Base-by-base conservation (phyloP, 1,140 invertebrate genomes). In the Augochlora pura region DNA sequence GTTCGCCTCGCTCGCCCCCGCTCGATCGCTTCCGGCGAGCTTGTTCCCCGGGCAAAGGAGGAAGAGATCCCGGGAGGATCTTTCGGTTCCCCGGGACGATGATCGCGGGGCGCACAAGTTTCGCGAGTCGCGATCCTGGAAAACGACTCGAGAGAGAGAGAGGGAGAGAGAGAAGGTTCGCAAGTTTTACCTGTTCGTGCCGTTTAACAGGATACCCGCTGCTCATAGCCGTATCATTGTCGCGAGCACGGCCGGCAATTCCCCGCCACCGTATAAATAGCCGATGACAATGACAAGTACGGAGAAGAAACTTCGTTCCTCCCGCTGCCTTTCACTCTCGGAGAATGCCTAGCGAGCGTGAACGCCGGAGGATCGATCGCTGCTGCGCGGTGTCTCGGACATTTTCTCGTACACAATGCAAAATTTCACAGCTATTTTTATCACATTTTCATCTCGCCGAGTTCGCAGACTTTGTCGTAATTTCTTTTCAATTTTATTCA, bases 261-360 rank as follows among this genome's bases (percentile, higher is more conserved):
- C 42, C 57, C 1, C 9, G 8, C 25, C 14, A 32, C 9, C 66
- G 21, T 49, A 63, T 64, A 77, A 71, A 77, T 77, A 71, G 54
- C 25, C 64, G 73, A 76, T 76, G 64, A 67, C 73, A 76, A 59
- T 32, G 25, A 18, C 52, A 38, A n/a, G 18, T 23, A 46, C 16
- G 38, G 21, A 70, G 39, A 63, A 21, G 32, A 60, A 49, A 52
- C 39, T 57, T 62, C 57, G 32, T 57, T 21, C 49, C 32, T 18
- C 23, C 39, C 25, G 16, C 12, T 7, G 21, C 66, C 65, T 63
- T 70, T 77, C 74, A 52, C 74, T 69, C 49, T 46, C n/a, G 14
- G 18, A 5, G 12, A 46, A 69, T 66, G n/a, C 18, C 9, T 10
- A 14, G 12, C 16, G 2, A 57, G 8, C 21, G 23, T 25, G 21